Conservation (phyloP, 2,797 vertebrate genomes). For the Cuculus canorus region DNA sequence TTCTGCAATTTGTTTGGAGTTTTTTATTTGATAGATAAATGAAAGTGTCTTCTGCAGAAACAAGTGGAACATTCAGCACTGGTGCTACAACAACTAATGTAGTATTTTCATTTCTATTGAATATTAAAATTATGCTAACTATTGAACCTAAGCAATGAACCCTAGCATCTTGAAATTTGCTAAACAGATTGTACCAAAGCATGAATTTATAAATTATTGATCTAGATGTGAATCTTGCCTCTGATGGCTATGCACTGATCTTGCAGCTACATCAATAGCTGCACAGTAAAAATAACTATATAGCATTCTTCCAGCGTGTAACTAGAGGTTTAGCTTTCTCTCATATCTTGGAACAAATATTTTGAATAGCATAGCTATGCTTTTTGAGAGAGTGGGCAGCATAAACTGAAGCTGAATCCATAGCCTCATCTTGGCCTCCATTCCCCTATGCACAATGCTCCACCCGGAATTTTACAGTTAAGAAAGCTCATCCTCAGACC, state of each 20-base stretch:
- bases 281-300: neutral
- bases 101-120: neutral
- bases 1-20: neutral
- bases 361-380: neutral
- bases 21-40: neutral
- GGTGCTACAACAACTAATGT: neutral
- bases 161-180: neutral
- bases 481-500: neutral
- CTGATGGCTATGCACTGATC: neutral
- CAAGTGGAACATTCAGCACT: neutral
- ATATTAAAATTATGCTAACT: neutral
- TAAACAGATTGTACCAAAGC: neutral
- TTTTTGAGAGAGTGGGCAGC: neutral
- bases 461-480: neutral
- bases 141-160: neutral
- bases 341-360: neutral
- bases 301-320: neutral
- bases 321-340: neutral
- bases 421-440: neutral
- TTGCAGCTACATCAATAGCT: neutral
- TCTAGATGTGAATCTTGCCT: neutral
- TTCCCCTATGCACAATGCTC: neutral
- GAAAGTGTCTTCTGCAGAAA: neutral
- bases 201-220: neutral
- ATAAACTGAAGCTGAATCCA: neutral